phyloP scores from a whole-genome alignment of 2,888 invertebrate genomes.

The Tetheella fluctuosa region DNA sequence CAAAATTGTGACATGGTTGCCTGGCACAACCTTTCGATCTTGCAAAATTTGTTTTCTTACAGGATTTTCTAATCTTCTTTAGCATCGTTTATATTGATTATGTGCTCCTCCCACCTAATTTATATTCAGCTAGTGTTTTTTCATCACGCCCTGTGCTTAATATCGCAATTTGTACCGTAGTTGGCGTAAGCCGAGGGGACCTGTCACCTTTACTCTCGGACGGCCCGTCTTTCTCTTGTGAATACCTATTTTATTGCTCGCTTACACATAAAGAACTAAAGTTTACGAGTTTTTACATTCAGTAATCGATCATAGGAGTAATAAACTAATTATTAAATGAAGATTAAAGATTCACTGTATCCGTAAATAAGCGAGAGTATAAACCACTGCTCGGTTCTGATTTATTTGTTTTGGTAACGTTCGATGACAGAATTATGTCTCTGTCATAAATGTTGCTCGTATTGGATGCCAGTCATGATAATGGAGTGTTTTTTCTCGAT shows the following conservation, averaged over 20 bases:
- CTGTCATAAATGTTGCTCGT: constrained; percentile 61
- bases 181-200: constrained; percentile 79
- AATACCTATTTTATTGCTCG: constrained; percentile 71
- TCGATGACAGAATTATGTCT: constrained; percentile 64
- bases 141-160: constrained; percentile 84
- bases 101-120: constrained; percentile 81
- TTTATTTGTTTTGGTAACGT: constrained; percentile 52
- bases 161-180: constrained; percentile 83
- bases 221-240: constrained; percentile 63
- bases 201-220: constrained; percentile 78
- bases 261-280: constrained; percentile 70
- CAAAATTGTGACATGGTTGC: constrained; percentile 36
- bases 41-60: constrained; percentile 80
- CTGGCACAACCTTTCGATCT: constrained; percentile 66
- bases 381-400: constrained; percentile 52
- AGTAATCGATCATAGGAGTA: constrained; percentile 52
- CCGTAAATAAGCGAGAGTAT: constrained; percentile 53
- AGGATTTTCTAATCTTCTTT: constrained; percentile 84
- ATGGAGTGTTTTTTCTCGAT: constrained; percentile 56
- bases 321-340: constrained; percentile 67
- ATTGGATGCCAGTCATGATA: constrained; percentile 61
- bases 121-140: constrained; percentile 85
- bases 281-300: constrained; percentile 65
- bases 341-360: constrained; percentile 47
- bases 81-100: constrained; percentile 85